Conservation (phyloP, 2,888 invertebrate species). For the Abrostola tripartita region DNA sequence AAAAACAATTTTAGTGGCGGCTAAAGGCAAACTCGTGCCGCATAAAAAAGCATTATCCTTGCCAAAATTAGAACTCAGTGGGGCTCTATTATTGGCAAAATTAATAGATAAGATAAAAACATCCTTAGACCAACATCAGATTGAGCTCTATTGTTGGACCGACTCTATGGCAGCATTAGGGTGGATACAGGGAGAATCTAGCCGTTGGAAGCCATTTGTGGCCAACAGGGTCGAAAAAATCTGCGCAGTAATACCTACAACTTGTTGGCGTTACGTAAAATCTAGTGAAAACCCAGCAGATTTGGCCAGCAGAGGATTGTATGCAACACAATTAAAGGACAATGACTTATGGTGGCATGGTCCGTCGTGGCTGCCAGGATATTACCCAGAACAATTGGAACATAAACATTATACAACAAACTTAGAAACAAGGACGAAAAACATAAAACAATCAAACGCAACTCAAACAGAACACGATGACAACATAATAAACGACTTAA, state of each 20-base stretch:
- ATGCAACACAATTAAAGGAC: not conserved
- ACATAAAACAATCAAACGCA: too few relatives aligned
- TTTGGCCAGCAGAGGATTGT: not conserved
- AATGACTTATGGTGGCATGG: not conserved
- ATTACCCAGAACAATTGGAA: too few relatives aligned
- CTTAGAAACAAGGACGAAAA: too few relatives aligned
- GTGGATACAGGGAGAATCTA: slow-evolving; percentile 16
- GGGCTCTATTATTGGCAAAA: slow-evolving; percentile 1
- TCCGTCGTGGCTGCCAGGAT: not conserved
- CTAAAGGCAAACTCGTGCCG: slow-evolving; percentile 12
- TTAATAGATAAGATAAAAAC: slow-evolving; percentile 2
- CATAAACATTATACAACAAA: too few relatives aligned
- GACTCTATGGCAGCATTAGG: slow-evolving; percentile 15
- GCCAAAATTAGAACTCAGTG: slow-evolving; percentile 12
- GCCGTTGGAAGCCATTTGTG: slow-evolving; percentile 17
- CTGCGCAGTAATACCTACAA: not conserved
- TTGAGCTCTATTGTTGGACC: not conserved
- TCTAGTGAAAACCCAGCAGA: not conserved
- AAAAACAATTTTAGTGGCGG: not conserved
- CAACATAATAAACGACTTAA: too few relatives aligned
- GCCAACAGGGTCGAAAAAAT: slow-evolving; percentile 1
- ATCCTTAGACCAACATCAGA: not conserved
- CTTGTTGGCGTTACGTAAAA: not conserved
- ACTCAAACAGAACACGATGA: too few relatives aligned
- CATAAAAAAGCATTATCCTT: not conserved